Evolutionary conservation across 2,888 invertebrate genomes (phyloP), one percentile per base, ranked within the genome.

Genomic region (Tenthredo mesomela): DNA sequence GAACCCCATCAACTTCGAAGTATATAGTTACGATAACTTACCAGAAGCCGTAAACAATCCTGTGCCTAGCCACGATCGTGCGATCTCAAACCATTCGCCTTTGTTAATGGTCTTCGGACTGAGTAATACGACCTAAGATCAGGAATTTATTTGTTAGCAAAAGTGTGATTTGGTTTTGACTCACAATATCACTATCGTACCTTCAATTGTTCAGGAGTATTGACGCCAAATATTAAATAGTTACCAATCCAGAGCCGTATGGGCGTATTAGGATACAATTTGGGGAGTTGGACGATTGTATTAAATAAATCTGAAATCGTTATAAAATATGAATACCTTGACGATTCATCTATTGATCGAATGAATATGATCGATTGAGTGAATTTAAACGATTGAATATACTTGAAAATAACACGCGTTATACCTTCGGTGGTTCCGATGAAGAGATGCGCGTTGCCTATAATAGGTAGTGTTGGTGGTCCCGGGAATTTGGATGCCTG

Each of bases 11-110:
- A n/a, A n/a, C n/a, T n/a, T n/a, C n/a, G n/a, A n/a, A n/a, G n/a
- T n/a, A n/a, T n/a, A 33, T 33, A 67, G 12, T 33, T 33, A 33
- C 67, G 0, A 33, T 67, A 84, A 71, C 87, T 87, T 82, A 90
- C 89, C 88, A 82, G 90, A 88, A 67, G 90, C 89, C 15, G 88
- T 88, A 85, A 90, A 88, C 85, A 90, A 87, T 84, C 90, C 90
- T 18, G 87, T 88, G 70, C 90, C 90, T 37, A 89, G 33, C 89
- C 89, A 90, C 85, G 89, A 89, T 67, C 85, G 84, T 21, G 54
- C 77, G 65, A 89, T 88, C 67, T 87, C 88, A 85, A 88, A 89
- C 37, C 89, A 84, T 6, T 88, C 86, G 18, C 87, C 88, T 70
- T 90, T 90, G 21, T 89, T 89, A 25, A 90, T 87, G 18, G 89